Evolutionary conservation across 2,113 vertebrate species (phyloP), one percentile per base, ranked within the genome.

Genomic region (Ptychochromis oligacanthus): DNA sequence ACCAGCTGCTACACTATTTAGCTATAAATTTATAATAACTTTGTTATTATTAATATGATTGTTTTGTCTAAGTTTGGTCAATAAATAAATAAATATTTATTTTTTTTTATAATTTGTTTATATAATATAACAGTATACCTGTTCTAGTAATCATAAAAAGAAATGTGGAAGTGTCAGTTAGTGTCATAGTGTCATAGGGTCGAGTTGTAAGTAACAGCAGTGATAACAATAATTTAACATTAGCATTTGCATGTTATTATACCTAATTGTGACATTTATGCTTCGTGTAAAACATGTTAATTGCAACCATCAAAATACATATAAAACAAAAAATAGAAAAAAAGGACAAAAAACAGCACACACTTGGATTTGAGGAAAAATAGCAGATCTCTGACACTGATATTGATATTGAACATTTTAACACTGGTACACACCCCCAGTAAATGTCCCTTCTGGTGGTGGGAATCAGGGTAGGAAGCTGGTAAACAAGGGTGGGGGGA

Each of bases 1-100:
- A 64, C 6, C 61, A 64, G 61, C 61, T 64, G 61, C 61, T 64
- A 64, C 61, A 14, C 61, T 38, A 40, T 64, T 64, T 64, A 64
- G 6, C 22, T 2, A 38, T 6, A 62, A 38, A 22, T 38, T 5
- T 62, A 13, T 62, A 1, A 31, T 4, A 62, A 38, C 0, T 62
- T 62, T 43, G 40, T 31, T 31, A 31, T 31, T 31, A 31, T 31
- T 31, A 31, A 31, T 31, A 31, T 31, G 13, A 12, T 13, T 4
- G 5, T 43, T 62, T 2, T 62, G 15, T 36, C 0, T 8, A 34
- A 64, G 34, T 40, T 22, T 14, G 31, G 60, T 64, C 61, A 64
- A 31, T 31, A 31, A 31, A 2, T 31, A 31, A 31, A 31, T 31
- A 31, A 31, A 31, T 31, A 31, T 31, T 31, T n/a, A n/a, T n/a